These are phyloP conservation scores for Heliopora coerulea DNA, from an alignment of 92 coral and sea anemone species.

Conservation along the genomic window DNA sequence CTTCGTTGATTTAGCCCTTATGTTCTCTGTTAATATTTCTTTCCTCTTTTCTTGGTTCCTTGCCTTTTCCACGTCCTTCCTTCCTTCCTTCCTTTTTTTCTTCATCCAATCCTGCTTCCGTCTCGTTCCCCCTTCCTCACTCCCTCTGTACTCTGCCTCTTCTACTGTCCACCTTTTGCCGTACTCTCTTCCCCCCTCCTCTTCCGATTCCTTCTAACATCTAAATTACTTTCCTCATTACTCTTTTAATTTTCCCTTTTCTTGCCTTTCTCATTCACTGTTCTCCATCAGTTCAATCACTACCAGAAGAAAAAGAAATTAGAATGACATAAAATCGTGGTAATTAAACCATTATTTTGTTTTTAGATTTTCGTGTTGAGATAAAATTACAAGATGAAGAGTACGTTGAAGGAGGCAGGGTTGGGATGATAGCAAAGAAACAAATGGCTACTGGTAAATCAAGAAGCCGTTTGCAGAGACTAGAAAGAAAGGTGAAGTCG, in stretches of 20 bases:
- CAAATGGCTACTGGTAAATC: slow-evolving; percentile 28
- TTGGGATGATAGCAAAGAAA: slow-evolving; percentile 1
- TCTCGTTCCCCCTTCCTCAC: neutral
- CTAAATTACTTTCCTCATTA: neutral
- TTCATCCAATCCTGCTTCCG: neutral
- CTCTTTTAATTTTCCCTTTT: neutral
- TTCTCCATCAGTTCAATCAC: neutral
- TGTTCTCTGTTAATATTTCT: too few species aligned
- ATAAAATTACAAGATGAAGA: slow-evolving; percentile 1
- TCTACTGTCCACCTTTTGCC: neutral
- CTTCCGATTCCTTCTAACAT: neutral
- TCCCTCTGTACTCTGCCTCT: neutral
- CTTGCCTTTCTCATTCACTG: neutral
- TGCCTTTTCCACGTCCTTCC: neutral
- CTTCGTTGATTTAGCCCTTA: too few species aligned
- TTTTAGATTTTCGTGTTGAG: slow-evolving; percentile 13
- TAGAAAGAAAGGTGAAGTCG: slow-evolving; percentile 12
- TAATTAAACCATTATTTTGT: neutral
- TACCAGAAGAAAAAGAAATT: too few species aligned
- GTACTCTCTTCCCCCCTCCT: neutral
- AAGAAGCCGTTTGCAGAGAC: slow-evolving; percentile 17
- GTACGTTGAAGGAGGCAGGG: neutral
- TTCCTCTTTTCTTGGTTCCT: neutral
- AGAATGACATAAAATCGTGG: neutral
- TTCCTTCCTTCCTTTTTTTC: slow-evolving; percentile 5